Conservation (phyloP, 2,113 vertebrate genomes). For the Plotosus lineatus region DNA sequence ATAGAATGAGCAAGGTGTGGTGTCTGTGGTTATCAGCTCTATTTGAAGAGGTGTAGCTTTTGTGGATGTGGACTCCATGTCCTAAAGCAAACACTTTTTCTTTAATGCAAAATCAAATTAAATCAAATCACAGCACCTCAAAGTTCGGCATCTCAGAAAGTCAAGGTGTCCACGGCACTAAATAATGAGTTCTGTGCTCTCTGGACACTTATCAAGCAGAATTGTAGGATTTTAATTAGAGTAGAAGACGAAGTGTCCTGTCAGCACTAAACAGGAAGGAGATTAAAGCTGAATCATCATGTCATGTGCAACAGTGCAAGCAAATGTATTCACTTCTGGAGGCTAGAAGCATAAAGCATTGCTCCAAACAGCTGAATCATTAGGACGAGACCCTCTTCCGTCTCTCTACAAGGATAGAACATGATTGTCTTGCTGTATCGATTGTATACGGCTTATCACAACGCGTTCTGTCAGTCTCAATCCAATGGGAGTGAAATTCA, state of each 20-base stretch:
- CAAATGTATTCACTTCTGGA: neutral
- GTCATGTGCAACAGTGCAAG: constrained; percentile 4
- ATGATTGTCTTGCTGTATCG: neutral
- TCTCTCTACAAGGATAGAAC: constrained; percentile 7
- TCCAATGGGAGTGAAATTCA: neutral
- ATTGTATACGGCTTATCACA: neutral
- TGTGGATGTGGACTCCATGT: too few species aligned
- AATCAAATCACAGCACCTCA: neutral
- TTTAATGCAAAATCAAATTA: neutral
- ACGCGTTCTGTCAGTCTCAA: neutral
- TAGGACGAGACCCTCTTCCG: neutral
- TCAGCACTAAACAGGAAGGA: constrained; percentile 13
- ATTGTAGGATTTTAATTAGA: constrained; percentile 9
- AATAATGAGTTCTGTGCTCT: neutral
- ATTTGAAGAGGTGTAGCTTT: too few species aligned
- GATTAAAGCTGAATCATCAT: constrained; percentile 22
- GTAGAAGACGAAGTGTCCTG: neutral
- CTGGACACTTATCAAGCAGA: constrained; percentile 1
- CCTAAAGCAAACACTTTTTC: neutral
- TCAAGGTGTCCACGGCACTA: neutral
- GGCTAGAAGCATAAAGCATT: neutral
- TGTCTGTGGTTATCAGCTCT: too few species aligned
- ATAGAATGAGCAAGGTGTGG: too few species aligned
- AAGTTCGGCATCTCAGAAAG: neutral
- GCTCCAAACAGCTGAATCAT: neutral